Evolutionary conservation across 2,113 vertebrate genomes (phyloP).

Genomic region (Microcebus ravelobensis): DNA sequence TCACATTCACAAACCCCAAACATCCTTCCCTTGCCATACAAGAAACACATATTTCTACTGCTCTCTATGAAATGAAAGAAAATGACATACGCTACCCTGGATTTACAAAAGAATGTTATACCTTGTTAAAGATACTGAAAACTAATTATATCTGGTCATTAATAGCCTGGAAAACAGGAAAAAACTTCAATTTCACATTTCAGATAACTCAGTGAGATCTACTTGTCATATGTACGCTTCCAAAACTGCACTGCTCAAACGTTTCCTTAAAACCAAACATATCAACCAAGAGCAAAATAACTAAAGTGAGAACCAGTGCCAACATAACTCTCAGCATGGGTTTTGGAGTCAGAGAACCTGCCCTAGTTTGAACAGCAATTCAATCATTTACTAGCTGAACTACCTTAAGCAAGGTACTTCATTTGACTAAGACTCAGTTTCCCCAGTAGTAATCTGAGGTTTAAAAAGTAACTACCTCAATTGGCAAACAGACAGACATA

Average conservation of each 20-base stretch:
- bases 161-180: background rate
- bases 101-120: background rate
- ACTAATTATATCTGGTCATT: conserved; percentile 28
- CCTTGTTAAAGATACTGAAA: conserved; percentile 25
- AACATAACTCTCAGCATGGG: background rate
- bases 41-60: background rate
- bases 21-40: conserved; percentile 38
- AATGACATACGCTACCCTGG: background rate
- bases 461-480: conserved; percentile 24
- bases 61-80: conserved; percentile 68
- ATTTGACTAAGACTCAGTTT: conserved; percentile 12
- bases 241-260: background rate
- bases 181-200: background rate
- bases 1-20: conserved; percentile 70
- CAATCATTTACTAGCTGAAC: background rate
- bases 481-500: conserved; percentile 19
- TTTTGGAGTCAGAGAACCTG: background rate
- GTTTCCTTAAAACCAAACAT: conserved; percentile 21
- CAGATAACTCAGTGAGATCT: conserved; percentile 25
- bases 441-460: conserved; percentile 8
- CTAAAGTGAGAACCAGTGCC: background rate
- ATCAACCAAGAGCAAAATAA: conserved; percentile 34
- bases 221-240: background rate
- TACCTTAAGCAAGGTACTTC: background rate
- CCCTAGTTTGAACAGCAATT: background rate